Percentiles rank a stretch among this genome's conserved stretches.
These are phyloP conservation scores for Agrotis segetum DNA, from an alignment of 2,888 invertebrate genomes.

Conservation along the genomic window DNA sequence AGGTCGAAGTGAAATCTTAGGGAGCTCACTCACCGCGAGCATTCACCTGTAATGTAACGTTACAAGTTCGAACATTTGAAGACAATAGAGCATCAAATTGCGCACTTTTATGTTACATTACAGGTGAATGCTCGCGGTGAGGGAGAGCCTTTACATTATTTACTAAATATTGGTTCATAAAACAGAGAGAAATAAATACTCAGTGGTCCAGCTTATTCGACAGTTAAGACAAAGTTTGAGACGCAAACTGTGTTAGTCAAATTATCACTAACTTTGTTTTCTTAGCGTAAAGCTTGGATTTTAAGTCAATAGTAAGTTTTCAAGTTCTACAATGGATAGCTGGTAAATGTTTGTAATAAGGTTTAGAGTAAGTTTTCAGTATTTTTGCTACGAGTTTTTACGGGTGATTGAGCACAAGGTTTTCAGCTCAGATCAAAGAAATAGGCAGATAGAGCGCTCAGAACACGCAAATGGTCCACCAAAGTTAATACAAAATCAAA, in stretches of 20 bases:
- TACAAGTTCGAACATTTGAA: no score
- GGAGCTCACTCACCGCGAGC: no score
- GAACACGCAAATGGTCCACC: no score
- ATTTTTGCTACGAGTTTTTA: background rate
- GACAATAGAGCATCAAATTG: no score
- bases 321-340: conserved; percentile 47
- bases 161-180: conserved; percentile 37
- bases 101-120: no score
- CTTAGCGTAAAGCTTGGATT: conserved; percentile 46
- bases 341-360: conserved; percentile 32
- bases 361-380: conserved; percentile 31
- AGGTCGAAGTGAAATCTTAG: background rate
- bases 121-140: no score
- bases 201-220: conserved; percentile 41
- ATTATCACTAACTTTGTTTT: conserved; percentile 62
- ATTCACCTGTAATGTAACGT: no score
- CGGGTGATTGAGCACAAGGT: background rate
- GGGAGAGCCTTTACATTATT: no score
- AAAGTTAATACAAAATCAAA: no score
- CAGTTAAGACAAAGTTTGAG: conserved; percentile 51
- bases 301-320: conserved; percentile 50
- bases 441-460: no score
- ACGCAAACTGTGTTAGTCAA: conserved; percentile 67
- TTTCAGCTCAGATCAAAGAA: no score
- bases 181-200: conserved; percentile 49